Evolutionary conservation across 2,888 invertebrate species (phyloP).

Genomic region (Drosophila subquinaria): DNA sequence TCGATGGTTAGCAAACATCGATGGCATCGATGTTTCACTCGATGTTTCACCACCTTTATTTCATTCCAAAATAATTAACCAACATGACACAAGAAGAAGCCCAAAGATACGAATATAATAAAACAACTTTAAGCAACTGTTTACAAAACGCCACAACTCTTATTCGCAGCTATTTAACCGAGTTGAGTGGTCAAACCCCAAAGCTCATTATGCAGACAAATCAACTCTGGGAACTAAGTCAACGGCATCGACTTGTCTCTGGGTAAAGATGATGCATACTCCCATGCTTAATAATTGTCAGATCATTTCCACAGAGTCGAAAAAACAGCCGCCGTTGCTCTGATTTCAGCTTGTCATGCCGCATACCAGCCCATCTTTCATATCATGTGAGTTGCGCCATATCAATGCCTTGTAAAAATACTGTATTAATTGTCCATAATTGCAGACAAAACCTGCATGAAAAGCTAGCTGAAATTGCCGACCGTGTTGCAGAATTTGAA

Average conservation of each 20-base stretch:
- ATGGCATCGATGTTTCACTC: no score
- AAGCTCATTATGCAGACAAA: conserved; percentile 22
- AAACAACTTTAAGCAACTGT: conserved; percentile 16
- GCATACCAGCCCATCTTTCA: conserved; percentile 30
- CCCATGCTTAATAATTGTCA: background rate
- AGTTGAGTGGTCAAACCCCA: conserved; percentile 5
- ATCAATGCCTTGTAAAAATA: background rate
- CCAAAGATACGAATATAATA: conserved; percentile 20
- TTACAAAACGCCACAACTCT: conserved; percentile 25
- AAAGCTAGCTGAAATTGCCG: conserved; percentile 25
- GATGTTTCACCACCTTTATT: background rate
- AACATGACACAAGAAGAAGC: conserved; percentile 25
- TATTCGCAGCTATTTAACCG: conserved; percentile 27
- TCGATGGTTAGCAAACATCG: no score
- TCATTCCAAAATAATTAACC: background rate
- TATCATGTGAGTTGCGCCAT: conserved; percentile 47
- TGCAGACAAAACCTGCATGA: conserved; percentile 24
- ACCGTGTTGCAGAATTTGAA: conserved; percentile 26
- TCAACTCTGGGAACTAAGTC: conserved; percentile 58
- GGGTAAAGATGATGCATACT: conserved; percentile 39
- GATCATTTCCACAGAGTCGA: conserved; percentile 39
- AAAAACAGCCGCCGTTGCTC: conserved; percentile 12
- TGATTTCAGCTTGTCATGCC: conserved; percentile 44
- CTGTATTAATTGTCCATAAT: background rate
- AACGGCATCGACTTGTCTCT: conserved; percentile 42